These are phyloP conservation scores for Typhlichthys subterraneus DNA, from an alignment of 2,797 vertebrate species.

Conservation along the genomic window DNA sequence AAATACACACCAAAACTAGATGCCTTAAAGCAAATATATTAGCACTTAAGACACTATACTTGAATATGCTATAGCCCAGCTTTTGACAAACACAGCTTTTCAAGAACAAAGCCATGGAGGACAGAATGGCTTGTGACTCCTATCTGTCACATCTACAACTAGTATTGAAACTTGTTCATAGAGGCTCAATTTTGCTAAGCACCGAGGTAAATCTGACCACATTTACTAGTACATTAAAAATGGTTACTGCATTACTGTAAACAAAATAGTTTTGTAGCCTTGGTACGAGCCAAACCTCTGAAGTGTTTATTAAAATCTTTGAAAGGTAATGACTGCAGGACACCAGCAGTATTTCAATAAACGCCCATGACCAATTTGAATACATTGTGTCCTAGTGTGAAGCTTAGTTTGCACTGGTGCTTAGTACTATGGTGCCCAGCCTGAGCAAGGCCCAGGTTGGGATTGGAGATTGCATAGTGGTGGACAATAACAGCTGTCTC, in stretches of 20 bases:
- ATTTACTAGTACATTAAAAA: constrained; percentile 6
- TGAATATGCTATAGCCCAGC: constrained; percentile 33
- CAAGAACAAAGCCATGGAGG: constrained; percentile 32
- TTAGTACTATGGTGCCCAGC: background rate
- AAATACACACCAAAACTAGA: constrained; percentile 33
- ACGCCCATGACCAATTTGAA: background rate
- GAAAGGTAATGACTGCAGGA: background rate
- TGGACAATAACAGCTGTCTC: constrained; percentile 11
- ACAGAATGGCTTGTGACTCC: constrained; percentile 23
- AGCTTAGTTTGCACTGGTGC: constrained; percentile 8
- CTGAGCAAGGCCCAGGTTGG: constrained; percentile 1
- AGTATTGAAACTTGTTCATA: background rate
- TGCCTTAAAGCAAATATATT: constrained; percentile 16
- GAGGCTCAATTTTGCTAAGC: constrained; percentile 1
- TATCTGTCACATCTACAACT: constrained; percentile 6
- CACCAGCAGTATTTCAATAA: background rate
- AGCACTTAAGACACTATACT: constrained; percentile 38
- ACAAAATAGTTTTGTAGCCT: background rate
- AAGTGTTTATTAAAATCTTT: background rate
- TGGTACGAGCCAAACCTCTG: background rate
- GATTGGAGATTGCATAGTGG: constrained; percentile 36
- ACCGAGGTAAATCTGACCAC: constrained; percentile 7
- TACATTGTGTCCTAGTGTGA: background rate
- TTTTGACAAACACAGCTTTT: constrained; percentile 21
- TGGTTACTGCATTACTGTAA: background rate